phyloP scores from a whole-genome alignment of 2,797 vertebrate genomes.

The Chelon labrosus region DNA sequence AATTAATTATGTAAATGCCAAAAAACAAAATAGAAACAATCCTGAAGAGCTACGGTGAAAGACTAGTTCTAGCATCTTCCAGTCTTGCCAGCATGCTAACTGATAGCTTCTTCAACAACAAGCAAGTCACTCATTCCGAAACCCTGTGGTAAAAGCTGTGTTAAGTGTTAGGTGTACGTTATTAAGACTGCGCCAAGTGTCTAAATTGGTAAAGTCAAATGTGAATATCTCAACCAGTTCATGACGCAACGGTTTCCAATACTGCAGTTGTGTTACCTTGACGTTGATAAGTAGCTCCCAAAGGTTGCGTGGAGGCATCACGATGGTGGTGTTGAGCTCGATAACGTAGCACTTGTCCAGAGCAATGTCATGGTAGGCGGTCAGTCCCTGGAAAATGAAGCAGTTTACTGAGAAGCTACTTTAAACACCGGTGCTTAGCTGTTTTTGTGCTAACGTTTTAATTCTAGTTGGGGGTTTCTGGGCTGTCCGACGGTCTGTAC shows the following conservation, averaged over 20 bases:
- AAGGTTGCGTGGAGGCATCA: conserved; percentile 95
- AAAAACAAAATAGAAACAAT: no score
- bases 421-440: background rate
- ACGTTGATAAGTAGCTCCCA: conserved; percentile 95
- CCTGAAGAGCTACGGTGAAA: no score
- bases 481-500: no score
- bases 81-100: no score
- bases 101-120: no score
- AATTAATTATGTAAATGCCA: no score
- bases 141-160: no score
- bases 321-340: conserved; percentile 93
- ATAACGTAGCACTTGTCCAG: conserved; percentile 96
- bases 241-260: background rate
- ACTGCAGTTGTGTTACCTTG: conserved; percentile 80
- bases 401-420: background rate
- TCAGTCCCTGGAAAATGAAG: conserved; percentile 87
- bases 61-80: no score
- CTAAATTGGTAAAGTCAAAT: background rate
- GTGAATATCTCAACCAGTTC: background rate
- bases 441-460: background rate
- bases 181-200: background rate
- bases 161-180: no score
- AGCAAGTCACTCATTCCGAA: no score
- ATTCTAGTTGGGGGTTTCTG: background rate
- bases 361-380: conserved; percentile 93